Base-by-base conservation (phyloP, 2,888 invertebrate genomes). In the Lithophane leautieri region DNA sequence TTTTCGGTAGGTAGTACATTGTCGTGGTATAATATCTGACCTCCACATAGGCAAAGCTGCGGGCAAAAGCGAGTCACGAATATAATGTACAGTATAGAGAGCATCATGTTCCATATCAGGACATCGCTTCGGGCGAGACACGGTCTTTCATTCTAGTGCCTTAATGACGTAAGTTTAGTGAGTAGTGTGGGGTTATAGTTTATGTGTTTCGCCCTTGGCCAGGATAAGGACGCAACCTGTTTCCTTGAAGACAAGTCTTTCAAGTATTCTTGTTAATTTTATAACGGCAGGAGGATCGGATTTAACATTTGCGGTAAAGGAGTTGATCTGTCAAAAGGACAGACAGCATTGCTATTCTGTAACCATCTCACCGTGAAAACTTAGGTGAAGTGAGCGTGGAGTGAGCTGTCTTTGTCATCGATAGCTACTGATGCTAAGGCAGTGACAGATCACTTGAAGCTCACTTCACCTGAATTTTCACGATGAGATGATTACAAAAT, bases 101-200 rank as follows among this genome's bases (percentile, higher is more conserved):
- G 62, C 16, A 70, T 16, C 22, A 12, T 71, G 65, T 67, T 54
- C 14, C 68, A 52, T 68, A 76, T 79, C 28, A 28, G 62, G 70
- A 54, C 47, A 47, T 44, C 40, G 81, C 83, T 69, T 58, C 54
- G 11, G 82, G 83, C 82, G 50, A 44, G 40, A 83, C 85, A 81
- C 25, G 62, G 28, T 25, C 52, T 40, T 63, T 42, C 56, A 56
- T 67, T 44, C 34, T 42, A 60, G 12, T 58, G 22, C 56, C 61
- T 42, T 71, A 84, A 70, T 84, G 76, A 63, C 40, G 25, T 54
- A 70, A 60, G 52, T 67, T 84, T 50, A 22, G 60, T 66, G 25
- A 69, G 50, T 80, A 61, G 34, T 67, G 14, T 28, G 4, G 25
- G 6, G 9, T 58, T 28, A 60, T 66, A 54, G 63, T 74, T 66